A percentile compares a stretch with the other conserved stretches of the same genome.
Conservation (phyloP, 64 coral and sea anemone genomes). For the Montipora foliosa region DNA sequence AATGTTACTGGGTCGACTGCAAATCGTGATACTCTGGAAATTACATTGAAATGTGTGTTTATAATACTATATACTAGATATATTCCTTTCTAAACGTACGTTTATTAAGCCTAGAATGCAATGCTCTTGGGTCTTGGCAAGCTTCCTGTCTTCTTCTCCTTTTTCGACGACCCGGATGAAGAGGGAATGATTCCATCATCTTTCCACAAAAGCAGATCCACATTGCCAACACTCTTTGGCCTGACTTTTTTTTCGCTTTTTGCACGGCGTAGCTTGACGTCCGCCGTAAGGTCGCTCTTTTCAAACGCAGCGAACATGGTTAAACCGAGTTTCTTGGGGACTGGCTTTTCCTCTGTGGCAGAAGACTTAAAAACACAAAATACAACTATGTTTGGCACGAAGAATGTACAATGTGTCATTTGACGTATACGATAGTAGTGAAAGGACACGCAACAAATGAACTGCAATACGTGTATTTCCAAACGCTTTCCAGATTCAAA, state of each 20-base stretch:
- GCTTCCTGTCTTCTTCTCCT: not conserved
- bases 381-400: not conserved
- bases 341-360: conserved; percentile 13
- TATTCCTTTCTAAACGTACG: not conserved
- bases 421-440: too few species aligned
- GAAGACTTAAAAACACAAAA: not conserved
- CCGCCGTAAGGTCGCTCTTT: not conserved
- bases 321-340: conserved; percentile 16
- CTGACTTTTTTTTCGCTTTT: conserved; percentile 4
- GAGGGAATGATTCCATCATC: not conserved
- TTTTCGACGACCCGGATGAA: not conserved
- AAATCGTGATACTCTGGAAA: not conserved
- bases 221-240: conserved; percentile 34
- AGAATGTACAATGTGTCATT: too few species aligned
- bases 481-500: too few species aligned
- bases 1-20: not conserved
- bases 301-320: conserved; percentile 37
- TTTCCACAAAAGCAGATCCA: conserved; percentile 32
- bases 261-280: conserved; percentile 6
- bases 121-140: conserved; percentile 41
- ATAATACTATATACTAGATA: not conserved
- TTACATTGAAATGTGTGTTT: not conserved
- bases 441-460: too few species aligned
- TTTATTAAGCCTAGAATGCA: not conserved
- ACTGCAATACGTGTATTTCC: too few species aligned